Percentiles rank a stretch among this genome's conserved stretches.
Conservation (phyloP, 2,113 vertebrate species). For the Ia io region DNA sequence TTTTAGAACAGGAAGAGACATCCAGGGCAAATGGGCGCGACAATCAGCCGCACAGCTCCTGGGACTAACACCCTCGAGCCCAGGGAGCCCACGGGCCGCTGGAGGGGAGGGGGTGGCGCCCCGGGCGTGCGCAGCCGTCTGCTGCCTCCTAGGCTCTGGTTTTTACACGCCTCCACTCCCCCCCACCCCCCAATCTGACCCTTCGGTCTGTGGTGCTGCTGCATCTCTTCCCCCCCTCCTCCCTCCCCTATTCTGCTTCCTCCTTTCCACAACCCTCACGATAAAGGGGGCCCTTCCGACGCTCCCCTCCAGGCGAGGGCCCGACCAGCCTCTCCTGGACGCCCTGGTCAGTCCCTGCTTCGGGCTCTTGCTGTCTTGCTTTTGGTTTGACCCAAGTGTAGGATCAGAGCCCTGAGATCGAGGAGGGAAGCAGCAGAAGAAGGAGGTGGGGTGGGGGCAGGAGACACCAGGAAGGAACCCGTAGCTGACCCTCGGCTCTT, state of each 20-base stretch:
- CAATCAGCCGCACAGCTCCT: not conserved
- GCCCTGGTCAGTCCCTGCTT: not conserved
- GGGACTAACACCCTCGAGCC: not conserved
- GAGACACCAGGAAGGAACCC: not conserved
- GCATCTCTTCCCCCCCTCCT: not conserved
- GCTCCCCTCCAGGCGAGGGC: not conserved
- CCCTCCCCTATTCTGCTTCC: not conserved
- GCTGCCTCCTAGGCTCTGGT: not conserved
- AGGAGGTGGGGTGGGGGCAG: not conserved
- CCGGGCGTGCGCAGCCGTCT: rapidly evolving
- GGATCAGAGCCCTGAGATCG: not conserved
- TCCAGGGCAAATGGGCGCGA: not conserved
- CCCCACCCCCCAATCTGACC: not conserved
- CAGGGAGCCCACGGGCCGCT: not conserved
- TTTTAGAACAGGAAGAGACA: conserved; percentile 46
- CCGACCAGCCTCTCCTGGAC: not conserved
- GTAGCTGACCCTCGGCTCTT: not conserved
- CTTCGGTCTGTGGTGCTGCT: not conserved
- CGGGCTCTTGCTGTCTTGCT: not conserved
- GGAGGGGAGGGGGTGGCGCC: not conserved
- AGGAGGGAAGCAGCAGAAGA: not conserved
- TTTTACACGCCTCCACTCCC: not conserved
- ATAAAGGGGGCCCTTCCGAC: not conserved
- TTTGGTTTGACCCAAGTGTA: not conserved
- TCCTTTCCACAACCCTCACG: not conserved